Conservation (phyloP, 2,888 invertebrate species). For the Napeogenes sylphis region DNA sequence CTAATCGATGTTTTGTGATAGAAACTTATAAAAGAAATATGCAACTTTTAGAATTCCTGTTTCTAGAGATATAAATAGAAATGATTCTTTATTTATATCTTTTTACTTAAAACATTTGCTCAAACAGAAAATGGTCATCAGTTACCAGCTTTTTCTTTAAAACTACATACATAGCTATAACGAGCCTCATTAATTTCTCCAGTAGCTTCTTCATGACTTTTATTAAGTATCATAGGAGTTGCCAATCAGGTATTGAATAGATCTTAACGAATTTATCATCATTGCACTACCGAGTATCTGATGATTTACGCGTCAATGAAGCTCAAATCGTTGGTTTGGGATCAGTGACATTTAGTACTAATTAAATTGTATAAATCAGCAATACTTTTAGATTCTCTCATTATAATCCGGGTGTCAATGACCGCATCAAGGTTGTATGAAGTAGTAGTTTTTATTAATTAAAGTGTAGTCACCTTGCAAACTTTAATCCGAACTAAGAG, state of each 20-base stretch:
- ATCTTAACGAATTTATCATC: conserved; percentile 61
- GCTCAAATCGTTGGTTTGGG: conserved; percentile 16
- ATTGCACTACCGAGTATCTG: conserved; percentile 5
- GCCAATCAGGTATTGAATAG: conserved; percentile 65
- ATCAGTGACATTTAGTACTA: conserved; percentile 38
- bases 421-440: not conserved
- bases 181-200: conserved; percentile 28
- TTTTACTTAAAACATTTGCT: too few species aligned
- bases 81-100: too few species aligned
- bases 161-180: not conserved
- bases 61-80: too few species aligned
- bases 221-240: conserved; percentile 38
- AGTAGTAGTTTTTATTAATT: conserved; percentile 1
- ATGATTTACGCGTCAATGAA: conserved; percentile 16
- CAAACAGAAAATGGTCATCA: too few species aligned
- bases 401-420: conserved; percentile 15
- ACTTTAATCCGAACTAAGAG: not conserved
- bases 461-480: not conserved
- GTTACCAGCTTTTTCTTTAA: too few species aligned
- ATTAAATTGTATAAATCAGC: conserved; percentile 23
- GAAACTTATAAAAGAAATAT: too few species aligned
- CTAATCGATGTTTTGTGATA: not conserved
- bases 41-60: too few species aligned
- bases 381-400: conserved; percentile 16
- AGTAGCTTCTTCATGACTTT: conserved; percentile 31